Evolutionary conservation across 1,140 invertebrate genomes (phyloP).

Genomic region (Nasonia giraulti): DNA sequence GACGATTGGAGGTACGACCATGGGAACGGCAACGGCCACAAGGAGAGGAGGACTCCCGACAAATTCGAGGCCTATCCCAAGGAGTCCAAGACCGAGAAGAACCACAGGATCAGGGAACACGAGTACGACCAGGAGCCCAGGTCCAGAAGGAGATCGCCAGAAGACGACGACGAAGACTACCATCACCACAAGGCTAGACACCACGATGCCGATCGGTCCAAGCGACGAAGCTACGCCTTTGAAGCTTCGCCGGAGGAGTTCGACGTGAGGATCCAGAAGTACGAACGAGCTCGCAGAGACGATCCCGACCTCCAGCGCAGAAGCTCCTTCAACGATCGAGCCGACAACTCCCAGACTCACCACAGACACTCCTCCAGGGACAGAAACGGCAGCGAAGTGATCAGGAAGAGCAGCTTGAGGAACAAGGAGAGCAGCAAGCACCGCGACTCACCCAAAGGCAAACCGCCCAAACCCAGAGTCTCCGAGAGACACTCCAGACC

Average conservation of each 20-base stretch:
- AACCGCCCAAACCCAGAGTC: slow-evolving; percentile 26
- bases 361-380: slow-evolving; percentile 38
- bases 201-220: slow-evolving; percentile 52
- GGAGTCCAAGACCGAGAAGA: slow-evolving; percentile 11
- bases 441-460: slow-evolving; percentile 33
- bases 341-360: background rate
- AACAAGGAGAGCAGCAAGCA: slow-evolving; percentile 41
- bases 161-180: slow-evolving; percentile 32
- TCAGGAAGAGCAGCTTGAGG: slow-evolving; percentile 48
- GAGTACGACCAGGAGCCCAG: slow-evolving; percentile 45
- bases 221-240: slow-evolving; percentile 54
- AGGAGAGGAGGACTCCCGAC: background rate
- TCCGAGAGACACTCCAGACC: slow-evolving; percentile 64
- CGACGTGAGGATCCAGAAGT: slow-evolving; percentile 59
- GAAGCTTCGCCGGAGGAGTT: slow-evolving; percentile 58
- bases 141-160: background rate
- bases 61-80: background rate
- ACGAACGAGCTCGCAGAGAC: slow-evolving; percentile 52
- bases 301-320: slow-evolving; percentile 44
- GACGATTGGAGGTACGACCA: slow-evolving; percentile 29
- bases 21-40: background rate
- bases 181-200: slow-evolving; percentile 30
- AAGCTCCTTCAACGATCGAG: slow-evolving; percentile 52
- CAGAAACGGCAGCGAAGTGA: background rate
- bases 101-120: slow-evolving; percentile 16